Conservation (phyloP, 64 coral and sea anemone species). For the Actinia tenebrosa region DNA sequence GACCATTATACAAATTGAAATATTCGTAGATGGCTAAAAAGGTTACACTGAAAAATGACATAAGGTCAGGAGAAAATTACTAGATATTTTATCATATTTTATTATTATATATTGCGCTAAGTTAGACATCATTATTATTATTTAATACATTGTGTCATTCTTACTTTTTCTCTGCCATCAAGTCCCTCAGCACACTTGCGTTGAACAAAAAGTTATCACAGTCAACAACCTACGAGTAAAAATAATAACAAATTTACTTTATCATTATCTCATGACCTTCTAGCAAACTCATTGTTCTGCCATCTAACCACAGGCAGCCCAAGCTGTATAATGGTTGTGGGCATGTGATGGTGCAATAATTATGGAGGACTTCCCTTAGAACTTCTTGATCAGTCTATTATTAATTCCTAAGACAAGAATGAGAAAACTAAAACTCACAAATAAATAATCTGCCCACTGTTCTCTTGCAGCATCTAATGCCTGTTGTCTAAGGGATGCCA, state of each 20-base stretch:
- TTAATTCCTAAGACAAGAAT: neutral
- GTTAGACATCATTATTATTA: no score
- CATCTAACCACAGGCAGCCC: no score
- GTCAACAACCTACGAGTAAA: conserved; percentile 68
- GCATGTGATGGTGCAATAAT: no score
- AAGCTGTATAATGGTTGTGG: no score
- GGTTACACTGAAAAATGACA: neutral
- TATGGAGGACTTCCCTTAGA: no score
- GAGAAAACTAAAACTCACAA: conserved; percentile 49
- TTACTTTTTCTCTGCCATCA: conserved; percentile 97
- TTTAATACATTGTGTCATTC: neutral
- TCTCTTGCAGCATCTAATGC: conserved; percentile 86
- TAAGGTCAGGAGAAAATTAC: no score
- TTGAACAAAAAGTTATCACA: conserved; percentile 85
- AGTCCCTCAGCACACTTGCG: conserved; percentile 57
- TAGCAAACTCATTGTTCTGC: no score
- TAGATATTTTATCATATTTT: no score
- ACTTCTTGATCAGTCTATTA: neutral
- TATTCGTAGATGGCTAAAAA: neutral
- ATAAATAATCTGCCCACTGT: conserved; percentile 94
- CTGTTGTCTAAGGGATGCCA: conserved; percentile 66
- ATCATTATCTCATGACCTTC: no score
- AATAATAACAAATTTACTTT: neutral
- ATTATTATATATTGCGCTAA: no score
- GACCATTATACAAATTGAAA: neutral